Base-by-base conservation (phyloP, 2,888 invertebrate genomes). In the Mythimna lalbum region DNA sequence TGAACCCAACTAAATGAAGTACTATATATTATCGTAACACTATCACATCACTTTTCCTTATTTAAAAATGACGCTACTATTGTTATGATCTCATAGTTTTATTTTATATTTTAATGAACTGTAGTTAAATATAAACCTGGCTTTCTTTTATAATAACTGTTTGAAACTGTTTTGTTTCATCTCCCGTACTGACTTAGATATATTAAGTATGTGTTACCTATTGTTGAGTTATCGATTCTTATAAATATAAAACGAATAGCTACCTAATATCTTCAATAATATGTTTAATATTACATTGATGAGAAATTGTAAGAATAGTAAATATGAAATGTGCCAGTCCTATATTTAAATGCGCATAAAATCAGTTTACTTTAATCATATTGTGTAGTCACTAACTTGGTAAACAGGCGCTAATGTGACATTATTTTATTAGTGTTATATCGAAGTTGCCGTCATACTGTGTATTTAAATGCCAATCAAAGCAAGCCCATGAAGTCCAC, bases 41-140 rank as follows among this genome's bases (percentile, higher is more conserved):
- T 50, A 49, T 56, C 14, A 57, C 31, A 43, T 19, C 0, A 4
- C 21, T 43, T 65, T 61, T 36, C 19, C 12, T 33, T n/a, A 33
- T 56, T 31, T 19, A 43, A 33, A 59, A 60, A 59, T 61, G 61
- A 63, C 60, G 33, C 74, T 71, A 68, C 59, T 68, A 67, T 80
- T 71, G 50, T 73, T 78, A 75, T 84, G 83, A 84, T 84, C 83
- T 84, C 63, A 66, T 76, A 82, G 73, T 66, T 70, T 53, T 69
- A 76, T 75, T 50, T 66, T 70, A 60, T 59, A 39, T 33, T 31
- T 66, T 69, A 70, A 68, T 66, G 10, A 50, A 27, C 47, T 56
- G 19, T 63, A 72, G 53, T 55, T 52, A 31, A 63, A 33, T 59
- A 12, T 19, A 61, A 14, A 27, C 23, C 47, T 64, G 27, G 33